These are phyloP conservation scores for Lycaena phlaeas DNA, from an alignment of 2,888 invertebrate genomes.

Conservation along the genomic window DNA sequence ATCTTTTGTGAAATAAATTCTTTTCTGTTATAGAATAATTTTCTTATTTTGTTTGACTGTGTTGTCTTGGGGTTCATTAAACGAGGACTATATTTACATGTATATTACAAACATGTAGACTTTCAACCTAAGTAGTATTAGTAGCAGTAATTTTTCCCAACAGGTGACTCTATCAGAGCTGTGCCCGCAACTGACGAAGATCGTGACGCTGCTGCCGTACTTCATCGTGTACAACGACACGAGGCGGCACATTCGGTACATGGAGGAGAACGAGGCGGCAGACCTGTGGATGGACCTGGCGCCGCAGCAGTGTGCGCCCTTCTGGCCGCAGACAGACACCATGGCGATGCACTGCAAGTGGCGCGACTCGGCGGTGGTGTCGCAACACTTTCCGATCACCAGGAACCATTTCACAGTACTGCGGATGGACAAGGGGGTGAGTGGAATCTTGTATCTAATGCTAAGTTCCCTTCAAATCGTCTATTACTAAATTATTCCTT, in stretches of 20 bases:
- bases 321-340: constrained; percentile 87
- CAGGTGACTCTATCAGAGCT: constrained; percentile 79
- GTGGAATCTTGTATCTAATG: neutral
- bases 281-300: constrained; percentile 87
- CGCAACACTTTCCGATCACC: constrained; percentile 84
- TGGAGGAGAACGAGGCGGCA: constrained; percentile 89
- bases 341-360: constrained; percentile 87
- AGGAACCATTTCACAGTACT: constrained; percentile 80
- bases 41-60: no score
- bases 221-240: constrained; percentile 84
- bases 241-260: constrained; percentile 75
- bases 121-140: no score
- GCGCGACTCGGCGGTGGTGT: constrained; percentile 81
- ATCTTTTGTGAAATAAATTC: no score
- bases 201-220: constrained; percentile 84
- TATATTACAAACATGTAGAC: no score
- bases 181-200: constrained; percentile 82
- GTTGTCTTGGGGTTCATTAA: no score
- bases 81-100: no score
- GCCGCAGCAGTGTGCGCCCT: constrained; percentile 79
- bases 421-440: constrained; percentile 87
- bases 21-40: no score
- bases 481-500: no score
- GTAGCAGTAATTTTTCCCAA: no score
- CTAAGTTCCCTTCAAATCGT: no score